Conservation (phyloP, 1,140 invertebrate genomes). For the Heterodera carotae region DNA sequence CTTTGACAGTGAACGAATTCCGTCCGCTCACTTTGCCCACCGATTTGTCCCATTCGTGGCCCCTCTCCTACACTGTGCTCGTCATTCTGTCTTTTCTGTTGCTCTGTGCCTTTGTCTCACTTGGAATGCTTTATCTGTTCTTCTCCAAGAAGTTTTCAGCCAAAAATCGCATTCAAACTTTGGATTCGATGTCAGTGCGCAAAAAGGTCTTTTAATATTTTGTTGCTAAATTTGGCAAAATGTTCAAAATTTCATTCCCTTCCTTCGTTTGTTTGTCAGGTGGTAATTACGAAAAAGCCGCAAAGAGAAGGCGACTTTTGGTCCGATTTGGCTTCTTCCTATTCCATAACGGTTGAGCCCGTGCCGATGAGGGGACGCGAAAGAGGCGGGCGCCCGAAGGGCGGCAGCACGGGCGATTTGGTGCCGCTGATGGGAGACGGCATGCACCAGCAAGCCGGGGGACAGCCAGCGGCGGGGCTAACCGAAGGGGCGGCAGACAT, state of each 20-base stretch:
- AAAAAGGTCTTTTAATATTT: slow-evolving; percentile 45
- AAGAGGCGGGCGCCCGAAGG: neutral
- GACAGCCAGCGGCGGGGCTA: neutral
- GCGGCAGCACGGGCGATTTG: slow-evolving; percentile 26
- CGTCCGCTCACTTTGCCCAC: slow-evolving; percentile 56
- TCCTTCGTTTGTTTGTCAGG: slow-evolving; percentile 38
- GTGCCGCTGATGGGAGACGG: slow-evolving; percentile 23
- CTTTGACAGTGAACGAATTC: slow-evolving; percentile 64
- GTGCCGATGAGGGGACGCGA: slow-evolving; percentile 27
- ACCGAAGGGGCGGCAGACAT: slow-evolving; percentile 41
- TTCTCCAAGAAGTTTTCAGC: slow-evolving; percentile 41
- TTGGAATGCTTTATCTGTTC: slow-evolving; percentile 43
- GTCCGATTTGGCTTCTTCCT: slow-evolving; percentile 57
- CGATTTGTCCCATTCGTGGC: slow-evolving; percentile 51
- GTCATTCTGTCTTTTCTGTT: slow-evolving; percentile 42
- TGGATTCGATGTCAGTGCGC: slow-evolving; percentile 55
- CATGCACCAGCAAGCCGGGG: neutral
- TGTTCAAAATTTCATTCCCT: no score
- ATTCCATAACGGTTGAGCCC: slow-evolving; percentile 61
- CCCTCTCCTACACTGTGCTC: slow-evolving; percentile 48
- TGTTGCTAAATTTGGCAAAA: slow-evolving; percentile 3
- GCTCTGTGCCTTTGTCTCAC: slow-evolving; percentile 46
- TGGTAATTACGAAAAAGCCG: slow-evolving; percentile 59
- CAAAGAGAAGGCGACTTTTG: slow-evolving; percentile 50
- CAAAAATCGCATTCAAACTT: slow-evolving; percentile 48